Base-by-base conservation (phyloP, 2,888 invertebrate genomes). In the Diachrysia chrysitis region DNA sequence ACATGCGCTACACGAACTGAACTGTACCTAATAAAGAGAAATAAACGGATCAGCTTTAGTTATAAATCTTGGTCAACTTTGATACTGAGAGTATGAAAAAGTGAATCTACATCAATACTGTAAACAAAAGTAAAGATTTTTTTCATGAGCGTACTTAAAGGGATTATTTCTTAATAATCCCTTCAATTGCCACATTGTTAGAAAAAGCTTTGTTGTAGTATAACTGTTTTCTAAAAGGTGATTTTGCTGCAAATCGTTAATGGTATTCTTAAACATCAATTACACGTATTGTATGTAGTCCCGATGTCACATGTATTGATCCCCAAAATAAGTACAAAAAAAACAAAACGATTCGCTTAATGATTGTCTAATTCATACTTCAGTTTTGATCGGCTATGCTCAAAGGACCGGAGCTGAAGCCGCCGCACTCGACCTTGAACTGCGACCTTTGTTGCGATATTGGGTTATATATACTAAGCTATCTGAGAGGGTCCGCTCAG, bases 31-130 rank as follows among this genome's bases (percentile, higher is more conserved):
- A 57, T 71, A 58, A 62, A 63, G 46, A 56, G 60, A 71, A 72
- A 77, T 70, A 66, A 66, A 68, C 63, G 29, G 42, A 29, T 21
- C 23, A 57, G 17, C 51, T 25, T 48, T 55, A 2, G 42, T 32
- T 42, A 74, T 74, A 80, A 74, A 79, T 77, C 19, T 56, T 42
- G 58, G 46, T 59, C 42, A 37, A 21, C 29, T 54, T 32, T 48
- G 29, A 16, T 4, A 0, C 16, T 46, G 42, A n/a, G 51, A 25
- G 21, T 46, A 48, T 57, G 23, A 16, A 29, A 35, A 19, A n/a
- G n/a, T 21, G 0, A 10, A 19, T 21, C 21, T 21, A 51, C 1
- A 9, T 17, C 5, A n/a, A 37, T 4, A 7, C 16, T 17, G 17
- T 17, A 48, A 7, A 2, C 17, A 48, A 7, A 7, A 19, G 48